Evolutionary conservation across 2,888 invertebrate species (phyloP).

Genomic region (Anaspis maculata): DNA sequence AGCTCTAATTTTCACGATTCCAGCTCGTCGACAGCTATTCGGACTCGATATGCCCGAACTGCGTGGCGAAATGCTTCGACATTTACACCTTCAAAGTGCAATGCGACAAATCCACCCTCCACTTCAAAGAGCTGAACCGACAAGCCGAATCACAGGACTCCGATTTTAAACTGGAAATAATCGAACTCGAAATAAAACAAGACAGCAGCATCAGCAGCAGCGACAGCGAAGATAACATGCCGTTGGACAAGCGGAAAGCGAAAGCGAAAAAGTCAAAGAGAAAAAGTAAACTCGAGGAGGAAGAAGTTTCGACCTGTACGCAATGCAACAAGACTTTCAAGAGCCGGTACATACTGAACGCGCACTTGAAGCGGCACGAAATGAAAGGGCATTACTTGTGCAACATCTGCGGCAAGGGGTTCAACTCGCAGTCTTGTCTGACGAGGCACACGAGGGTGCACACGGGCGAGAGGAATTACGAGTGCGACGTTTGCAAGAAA

Average conservation of each 20-base stretch:
- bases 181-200: conserved; percentile 3
- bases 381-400: conserved; percentile 31
- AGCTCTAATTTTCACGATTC: conserved; percentile 7
- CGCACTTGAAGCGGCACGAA: conserved; percentile 25
- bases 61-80: conserved; percentile 22
- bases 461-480: conserved; percentile 28
- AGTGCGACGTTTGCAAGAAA: conserved; percentile 25
- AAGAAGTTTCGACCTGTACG: conserved; percentile 19
- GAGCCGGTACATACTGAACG: conserved; percentile 27
- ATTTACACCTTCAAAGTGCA: conserved; percentile 29
- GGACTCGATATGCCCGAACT: conserved; percentile 24
- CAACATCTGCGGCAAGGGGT: conserved; percentile 26
- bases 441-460: conserved; percentile 26
- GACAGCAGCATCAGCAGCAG: conserved; percentile 6
- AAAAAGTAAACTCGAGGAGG: conserved; percentile 2
- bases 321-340: conserved; percentile 29
- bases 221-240: conserved; percentile 3
- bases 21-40: conserved; percentile 18
- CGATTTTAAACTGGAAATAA: conserved; percentile 2
- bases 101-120: conserved; percentile 22
- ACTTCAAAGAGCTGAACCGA: conserved; percentile 9
- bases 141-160: neutral
- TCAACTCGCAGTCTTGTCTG: conserved; percentile 27
- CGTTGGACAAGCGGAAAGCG: conserved; percentile 1
- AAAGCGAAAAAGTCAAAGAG: neutral